Conservation (phyloP, 2,888 invertebrate genomes). For the Macrosoma leucophasiata region DNA sequence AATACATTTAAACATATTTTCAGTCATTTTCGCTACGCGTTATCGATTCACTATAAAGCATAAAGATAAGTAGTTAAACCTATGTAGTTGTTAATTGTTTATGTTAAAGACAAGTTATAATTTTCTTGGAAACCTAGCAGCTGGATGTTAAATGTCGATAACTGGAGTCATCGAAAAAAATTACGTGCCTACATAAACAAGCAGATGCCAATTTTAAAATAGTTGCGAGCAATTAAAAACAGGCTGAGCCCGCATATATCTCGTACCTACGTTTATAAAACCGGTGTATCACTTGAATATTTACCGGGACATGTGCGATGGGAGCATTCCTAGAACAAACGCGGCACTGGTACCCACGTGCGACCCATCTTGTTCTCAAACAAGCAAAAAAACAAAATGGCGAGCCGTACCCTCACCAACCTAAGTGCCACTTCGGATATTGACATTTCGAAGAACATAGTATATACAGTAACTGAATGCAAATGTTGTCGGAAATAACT, state of each 20-base stretch:
- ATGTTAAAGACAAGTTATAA: too few relatives aligned
- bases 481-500: too few relatives aligned
- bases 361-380: slow-evolving; percentile 38
- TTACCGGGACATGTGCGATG: slow-evolving; percentile 46
- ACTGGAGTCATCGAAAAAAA: slow-evolving; percentile 1
- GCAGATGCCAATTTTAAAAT: slow-evolving; percentile 34
- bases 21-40: too few relatives aligned
- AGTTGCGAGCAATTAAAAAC: slow-evolving; percentile 31
- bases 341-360: slow-evolving; percentile 47
- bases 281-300: slow-evolving; percentile 29
- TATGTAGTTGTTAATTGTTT: too few relatives aligned
- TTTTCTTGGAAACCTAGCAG: slow-evolving; percentile 20
- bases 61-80: too few relatives aligned
- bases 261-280: slow-evolving; percentile 24
- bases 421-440: neutral
- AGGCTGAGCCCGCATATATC: slow-evolving; percentile 36
- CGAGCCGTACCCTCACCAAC: neutral
- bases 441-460: too few relatives aligned
- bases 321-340: slow-evolving; percentile 57
- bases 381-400: slow-evolving; percentile 38
- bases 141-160: slow-evolving; percentile 7
- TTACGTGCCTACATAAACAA: slow-evolving; percentile 15
- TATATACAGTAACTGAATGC: too few relatives aligned
- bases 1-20: too few relatives aligned
- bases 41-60: too few relatives aligned